Percentiles rank a stretch among this genome's conserved stretches.
Evolutionary conservation across 1,140 invertebrate species (phyloP).

Genomic region (Latrodectus geometricus): DNA sequence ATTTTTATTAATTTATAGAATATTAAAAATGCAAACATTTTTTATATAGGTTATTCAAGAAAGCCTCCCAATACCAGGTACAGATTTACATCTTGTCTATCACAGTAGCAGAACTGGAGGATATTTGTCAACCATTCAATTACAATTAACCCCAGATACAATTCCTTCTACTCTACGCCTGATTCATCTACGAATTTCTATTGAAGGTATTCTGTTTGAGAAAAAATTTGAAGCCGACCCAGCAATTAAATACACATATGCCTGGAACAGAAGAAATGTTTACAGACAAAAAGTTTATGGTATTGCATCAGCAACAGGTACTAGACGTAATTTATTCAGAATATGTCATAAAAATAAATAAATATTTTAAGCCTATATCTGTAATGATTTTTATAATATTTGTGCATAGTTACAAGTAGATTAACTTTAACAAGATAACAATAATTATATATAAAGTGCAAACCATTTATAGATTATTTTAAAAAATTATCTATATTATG

Average conservation of each 20-base stretch:
- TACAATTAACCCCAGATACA: constrained; percentile 70
- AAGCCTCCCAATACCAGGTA: constrained; percentile 89
- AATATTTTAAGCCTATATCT: too few species aligned
- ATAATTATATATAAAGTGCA: too few species aligned
- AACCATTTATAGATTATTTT: too few species aligned
- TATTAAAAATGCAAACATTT: background rate
- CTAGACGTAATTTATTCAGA: too few species aligned
- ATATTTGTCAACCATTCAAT: constrained; percentile 70
- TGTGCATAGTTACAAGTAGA: too few species aligned
- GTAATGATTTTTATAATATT: too few species aligned
- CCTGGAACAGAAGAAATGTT: constrained; percentile 73
- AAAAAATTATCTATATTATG: too few species aligned
- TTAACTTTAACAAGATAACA: too few species aligned
- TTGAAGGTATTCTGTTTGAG: constrained; percentile 71
- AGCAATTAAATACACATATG: constrained; percentile 71
- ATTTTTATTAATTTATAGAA: too few species aligned
- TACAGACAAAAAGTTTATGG: constrained; percentile 80
- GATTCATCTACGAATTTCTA: constrained; percentile 68
- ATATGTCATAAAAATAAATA: too few species aligned
- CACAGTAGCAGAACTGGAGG: constrained; percentile 69
- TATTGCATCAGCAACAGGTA: constrained; percentile 78
- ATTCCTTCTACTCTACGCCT: constrained; percentile 66
- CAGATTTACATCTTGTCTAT: constrained; percentile 72
- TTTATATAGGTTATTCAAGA: constrained; percentile 88
- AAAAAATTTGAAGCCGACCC: constrained; percentile 71